phyloP scores from a whole-genome alignment of 2,888 invertebrate species.

The Cartodere bifasciata region DNA sequence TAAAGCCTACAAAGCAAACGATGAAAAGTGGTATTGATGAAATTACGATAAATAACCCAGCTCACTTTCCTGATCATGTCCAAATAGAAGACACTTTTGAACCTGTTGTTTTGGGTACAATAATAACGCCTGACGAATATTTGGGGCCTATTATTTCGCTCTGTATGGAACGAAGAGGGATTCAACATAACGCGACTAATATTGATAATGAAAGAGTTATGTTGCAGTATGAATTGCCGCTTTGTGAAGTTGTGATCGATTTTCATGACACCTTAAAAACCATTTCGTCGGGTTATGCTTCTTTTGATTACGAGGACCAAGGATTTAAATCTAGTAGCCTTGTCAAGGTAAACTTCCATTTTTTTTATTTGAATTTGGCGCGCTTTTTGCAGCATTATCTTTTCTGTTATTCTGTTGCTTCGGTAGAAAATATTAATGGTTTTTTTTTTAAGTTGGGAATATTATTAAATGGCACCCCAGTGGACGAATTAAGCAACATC shows the following conservation, averaged over 20 bases:
- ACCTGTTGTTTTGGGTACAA: slow-evolving; percentile 77
- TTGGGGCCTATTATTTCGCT: slow-evolving; percentile 57
- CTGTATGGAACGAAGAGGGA: slow-evolving; percentile 63
- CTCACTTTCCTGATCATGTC: slow-evolving; percentile 51
- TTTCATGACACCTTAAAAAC: slow-evolving; percentile 89
- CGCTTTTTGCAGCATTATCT: too few species aligned
- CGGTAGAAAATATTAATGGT: too few species aligned
- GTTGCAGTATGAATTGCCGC: slow-evolving; percentile 71
- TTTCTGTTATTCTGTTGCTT: too few species aligned
- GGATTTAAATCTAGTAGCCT: slow-evolving; percentile 70
- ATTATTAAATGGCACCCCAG: slow-evolving; percentile 61
- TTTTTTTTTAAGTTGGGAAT: slow-evolving; percentile 53
- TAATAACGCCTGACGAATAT: slow-evolving; percentile 73
- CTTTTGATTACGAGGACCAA: slow-evolving; percentile 84
- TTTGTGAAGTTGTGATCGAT: slow-evolving; percentile 88
- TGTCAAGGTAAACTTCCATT: slow-evolving; percentile 56
- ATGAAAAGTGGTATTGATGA: slow-evolving; percentile 47
- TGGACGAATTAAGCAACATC: slow-evolving; percentile 77
- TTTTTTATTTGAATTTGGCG: slow-evolving; percentile 1
- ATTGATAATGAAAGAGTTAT: slow-evolving; percentile 76
- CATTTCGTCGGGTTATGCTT: slow-evolving; percentile 86
- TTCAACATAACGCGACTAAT: slow-evolving; percentile 54
- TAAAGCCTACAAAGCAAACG: slow-evolving; percentile 61
- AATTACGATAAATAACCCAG: slow-evolving; percentile 62
- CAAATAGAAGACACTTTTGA: slow-evolving; percentile 69